Evolutionary conservation across 2,888 invertebrate genomes (phyloP).

Genomic region (Meteorus cinctellus): DNA sequence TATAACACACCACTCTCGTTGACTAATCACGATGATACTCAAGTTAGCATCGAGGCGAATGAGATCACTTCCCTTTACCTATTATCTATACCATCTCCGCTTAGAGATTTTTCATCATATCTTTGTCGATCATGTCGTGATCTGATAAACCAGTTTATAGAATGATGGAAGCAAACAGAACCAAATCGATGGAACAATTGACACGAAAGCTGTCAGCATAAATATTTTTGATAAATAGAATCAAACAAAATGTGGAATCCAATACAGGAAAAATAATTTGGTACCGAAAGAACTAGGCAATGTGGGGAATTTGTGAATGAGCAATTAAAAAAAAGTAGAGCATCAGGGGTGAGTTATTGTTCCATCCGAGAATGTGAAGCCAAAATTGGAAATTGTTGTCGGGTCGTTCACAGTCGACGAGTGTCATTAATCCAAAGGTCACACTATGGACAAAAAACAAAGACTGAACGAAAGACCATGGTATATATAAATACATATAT

Average conservation of each 20-base stretch:
- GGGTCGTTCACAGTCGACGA: conserved; percentile 20
- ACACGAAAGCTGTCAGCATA: neutral
- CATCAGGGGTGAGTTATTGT: neutral
- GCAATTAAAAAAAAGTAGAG: conserved; percentile 32
- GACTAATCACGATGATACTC: conserved; percentile 46
- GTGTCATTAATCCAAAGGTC: conserved; percentile 40
- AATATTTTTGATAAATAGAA: neutral
- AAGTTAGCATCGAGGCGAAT: conserved; percentile 46
- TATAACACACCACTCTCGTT: conserved; percentile 24
- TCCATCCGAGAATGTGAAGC: neutral
- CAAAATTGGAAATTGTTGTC: conserved; percentile 37
- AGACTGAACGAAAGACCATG: conserved; percentile 15
- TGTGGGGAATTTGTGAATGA: conserved; percentile 7
- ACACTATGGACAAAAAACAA: conserved; percentile 5
- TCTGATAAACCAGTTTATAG: conserved; percentile 6
- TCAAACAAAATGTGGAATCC: neutral
- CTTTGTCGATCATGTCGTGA: neutral
- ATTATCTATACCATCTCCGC: conserved; percentile 25
- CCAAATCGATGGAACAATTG: neutral
- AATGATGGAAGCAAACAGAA: neutral
- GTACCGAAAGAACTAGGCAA: neutral
- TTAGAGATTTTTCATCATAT: neutral
- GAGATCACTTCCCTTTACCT: conserved; percentile 39
- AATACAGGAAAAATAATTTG: neutral
- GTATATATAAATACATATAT: neutral